Evolutionary conservation across 2,113 vertebrate species (phyloP).

Genomic region (Leptosomus discolor): DNA sequence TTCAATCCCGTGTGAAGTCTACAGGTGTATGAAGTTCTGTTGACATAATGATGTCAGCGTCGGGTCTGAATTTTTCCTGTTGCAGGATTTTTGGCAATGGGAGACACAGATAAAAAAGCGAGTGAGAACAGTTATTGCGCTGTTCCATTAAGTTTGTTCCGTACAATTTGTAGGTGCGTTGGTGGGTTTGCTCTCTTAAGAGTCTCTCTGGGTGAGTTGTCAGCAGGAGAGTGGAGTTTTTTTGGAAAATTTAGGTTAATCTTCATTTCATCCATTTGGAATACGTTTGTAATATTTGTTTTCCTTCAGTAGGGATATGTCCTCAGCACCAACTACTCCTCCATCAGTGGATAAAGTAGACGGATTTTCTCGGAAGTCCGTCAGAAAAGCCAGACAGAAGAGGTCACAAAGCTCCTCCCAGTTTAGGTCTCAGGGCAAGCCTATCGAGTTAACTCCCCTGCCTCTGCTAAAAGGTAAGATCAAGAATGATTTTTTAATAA

Average conservation of each 20-base stretch:
- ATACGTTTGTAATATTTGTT: conserved; percentile 35
- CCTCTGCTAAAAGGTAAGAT: conserved; percentile 97
- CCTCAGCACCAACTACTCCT: conserved; percentile 97
- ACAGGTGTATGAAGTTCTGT: background rate
- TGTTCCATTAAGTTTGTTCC: background rate
- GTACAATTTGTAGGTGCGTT: background rate
- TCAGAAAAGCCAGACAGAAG: conserved; percentile 99
- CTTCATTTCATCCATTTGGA: background rate
- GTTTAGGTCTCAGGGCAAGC: conserved; percentile 99
- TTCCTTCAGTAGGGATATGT: conserved; percentile 94
- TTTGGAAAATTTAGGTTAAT: background rate
- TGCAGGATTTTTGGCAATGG: background rate
- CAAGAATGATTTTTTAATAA: background rate
- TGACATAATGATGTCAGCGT: background rate
- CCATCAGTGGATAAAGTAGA: conserved; percentile 99
- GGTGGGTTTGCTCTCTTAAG: background rate
- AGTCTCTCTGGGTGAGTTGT: background rate
- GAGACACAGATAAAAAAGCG: background rate
- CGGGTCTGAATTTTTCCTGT: background rate
- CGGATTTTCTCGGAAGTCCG: conserved; percentile 99
- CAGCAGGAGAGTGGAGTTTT: background rate
- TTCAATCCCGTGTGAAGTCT: background rate
- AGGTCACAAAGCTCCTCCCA: conserved; percentile 98
- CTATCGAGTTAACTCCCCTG: conserved; percentile 96
- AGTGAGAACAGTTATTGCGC: background rate